Percentiles rank a stretch among this genome's conserved stretches.
phyloP scores from a whole-genome alignment of 2,797 vertebrate genomes.

The Loriculus beryllinus region DNA sequence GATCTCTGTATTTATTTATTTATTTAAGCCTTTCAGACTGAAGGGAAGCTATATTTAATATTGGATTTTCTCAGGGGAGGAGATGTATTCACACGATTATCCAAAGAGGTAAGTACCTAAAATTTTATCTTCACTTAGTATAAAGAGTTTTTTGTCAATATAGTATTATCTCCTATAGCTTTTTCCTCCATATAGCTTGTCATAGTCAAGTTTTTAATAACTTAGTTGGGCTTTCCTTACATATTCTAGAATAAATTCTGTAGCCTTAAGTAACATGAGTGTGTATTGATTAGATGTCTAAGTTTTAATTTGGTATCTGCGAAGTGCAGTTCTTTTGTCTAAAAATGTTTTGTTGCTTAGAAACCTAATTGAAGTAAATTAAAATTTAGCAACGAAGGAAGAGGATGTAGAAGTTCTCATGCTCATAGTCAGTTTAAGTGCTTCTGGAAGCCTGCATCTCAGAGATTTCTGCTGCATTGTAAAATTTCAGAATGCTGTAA shows the following conservation, averaged over 20 bases:
- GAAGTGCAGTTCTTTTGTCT: slow-evolving; percentile 16
- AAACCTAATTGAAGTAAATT: slow-evolving; percentile 42
- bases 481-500: not conserved
- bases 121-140: slow-evolving; percentile 17
- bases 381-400: slow-evolving; percentile 7
- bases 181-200: not conserved
- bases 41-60: slow-evolving; percentile 99
- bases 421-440: not conserved
- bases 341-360: slow-evolving; percentile 54
- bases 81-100: slow-evolving; percentile 99
- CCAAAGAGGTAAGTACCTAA: slow-evolving; percentile 93
- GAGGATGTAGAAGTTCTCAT: not conserved
- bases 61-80: slow-evolving; percentile 99
- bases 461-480: slow-evolving; percentile 29
- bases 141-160: not conserved
- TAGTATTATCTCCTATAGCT: not conserved
- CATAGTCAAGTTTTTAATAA: not conserved
- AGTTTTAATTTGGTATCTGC: slow-evolving; percentile 12
- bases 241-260: not conserved
- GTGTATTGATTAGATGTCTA: not conserved
- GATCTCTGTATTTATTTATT: not conserved
- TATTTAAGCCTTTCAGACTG: slow-evolving; percentile 93
- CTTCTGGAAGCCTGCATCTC: not conserved
- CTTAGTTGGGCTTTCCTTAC: not conserved
- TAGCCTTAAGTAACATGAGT: not conserved